These are phyloP conservation scores for Gnathonemus longibarbis DNA, from an alignment of 2,113 vertebrate species.

Conservation along the genomic window DNA sequence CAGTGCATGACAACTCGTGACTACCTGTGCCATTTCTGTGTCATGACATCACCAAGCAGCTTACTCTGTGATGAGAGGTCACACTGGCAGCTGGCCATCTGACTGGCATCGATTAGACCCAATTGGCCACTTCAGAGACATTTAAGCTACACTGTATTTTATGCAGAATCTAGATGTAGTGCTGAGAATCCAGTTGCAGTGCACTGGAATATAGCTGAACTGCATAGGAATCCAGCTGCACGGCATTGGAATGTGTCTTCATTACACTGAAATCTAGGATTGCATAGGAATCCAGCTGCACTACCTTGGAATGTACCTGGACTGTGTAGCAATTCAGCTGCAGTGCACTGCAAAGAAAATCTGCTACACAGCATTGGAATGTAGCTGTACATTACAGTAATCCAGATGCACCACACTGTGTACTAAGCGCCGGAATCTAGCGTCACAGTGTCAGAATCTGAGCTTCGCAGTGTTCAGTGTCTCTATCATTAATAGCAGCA, in stretches of 20 bases:
- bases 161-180: neutral
- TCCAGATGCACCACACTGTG: neutral
- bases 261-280: too few species aligned
- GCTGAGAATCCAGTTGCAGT: neutral
- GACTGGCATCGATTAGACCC: neutral
- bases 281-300: neutral
- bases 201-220: neutral
- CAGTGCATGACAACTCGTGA: neutral
- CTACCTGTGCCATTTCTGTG: neutral
- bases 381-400: neutral
- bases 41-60: neutral
- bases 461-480: neutral
- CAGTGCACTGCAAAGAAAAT: neutral
- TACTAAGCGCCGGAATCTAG: neutral
- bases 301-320: neutral
- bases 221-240: neutral
- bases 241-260: neutral
- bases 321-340: neutral
- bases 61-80: neutral
- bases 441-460: neutral
- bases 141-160: neutral
- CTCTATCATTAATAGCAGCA: neutral
- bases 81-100: neutral
- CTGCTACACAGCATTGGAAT: neutral
- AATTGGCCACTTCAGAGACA: neutral